phyloP scores from a whole-genome alignment of 2,888 invertebrate genomes.

The Rosalia funebris region DNA sequence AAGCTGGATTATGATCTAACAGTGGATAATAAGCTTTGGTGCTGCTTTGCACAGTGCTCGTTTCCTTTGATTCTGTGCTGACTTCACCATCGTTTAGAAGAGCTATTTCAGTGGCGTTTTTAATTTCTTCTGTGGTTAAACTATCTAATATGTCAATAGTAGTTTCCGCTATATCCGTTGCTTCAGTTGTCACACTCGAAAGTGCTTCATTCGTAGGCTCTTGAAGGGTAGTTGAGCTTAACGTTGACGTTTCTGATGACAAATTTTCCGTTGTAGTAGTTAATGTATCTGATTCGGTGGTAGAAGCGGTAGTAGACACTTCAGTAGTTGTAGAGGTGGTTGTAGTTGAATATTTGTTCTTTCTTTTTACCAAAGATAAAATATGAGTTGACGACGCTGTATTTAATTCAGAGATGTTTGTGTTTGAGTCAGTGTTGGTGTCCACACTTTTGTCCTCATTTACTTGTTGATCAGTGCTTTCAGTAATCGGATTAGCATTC shows the following conservation, averaged over 20 bases:
- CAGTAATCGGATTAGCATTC: not conserved
- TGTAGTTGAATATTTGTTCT: slow-evolving; percentile 32
- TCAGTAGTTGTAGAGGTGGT: slow-evolving; percentile 32
- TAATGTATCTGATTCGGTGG: slow-evolving; percentile 32
- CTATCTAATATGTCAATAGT: slow-evolving; percentile 7
- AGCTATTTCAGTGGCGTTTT: slow-evolving; percentile 4
- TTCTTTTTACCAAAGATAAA: slow-evolving; percentile 51
- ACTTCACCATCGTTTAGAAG: not conserved
- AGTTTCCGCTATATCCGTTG: not conserved
- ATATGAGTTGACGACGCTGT: slow-evolving; percentile 50
- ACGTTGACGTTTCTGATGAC: not conserved
- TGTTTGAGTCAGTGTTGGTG: slow-evolving; percentile 21
- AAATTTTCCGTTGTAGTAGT: slow-evolving; percentile 27
- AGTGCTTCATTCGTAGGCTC: slow-evolving; percentile 5
- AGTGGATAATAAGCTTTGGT: slow-evolving; percentile 32
- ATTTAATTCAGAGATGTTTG: slow-evolving; percentile 45
- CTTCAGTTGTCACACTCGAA: slow-evolving; percentile 1
- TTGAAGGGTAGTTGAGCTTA: slow-evolving; percentile 16
- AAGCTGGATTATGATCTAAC: slow-evolving; percentile 65
- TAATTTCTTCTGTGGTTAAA: slow-evolving; percentile 6
- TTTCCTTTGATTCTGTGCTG: slow-evolving; percentile 4
- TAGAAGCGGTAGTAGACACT: slow-evolving; percentile 25
- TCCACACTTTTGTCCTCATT: slow-evolving; percentile 21
- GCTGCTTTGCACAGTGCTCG: slow-evolving; percentile 11
- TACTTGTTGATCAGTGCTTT: not conserved